These are phyloP conservation scores for Drosophila demipolita DNA, from an alignment of 2,888 invertebrate species.

Conservation along the genomic window DNA sequence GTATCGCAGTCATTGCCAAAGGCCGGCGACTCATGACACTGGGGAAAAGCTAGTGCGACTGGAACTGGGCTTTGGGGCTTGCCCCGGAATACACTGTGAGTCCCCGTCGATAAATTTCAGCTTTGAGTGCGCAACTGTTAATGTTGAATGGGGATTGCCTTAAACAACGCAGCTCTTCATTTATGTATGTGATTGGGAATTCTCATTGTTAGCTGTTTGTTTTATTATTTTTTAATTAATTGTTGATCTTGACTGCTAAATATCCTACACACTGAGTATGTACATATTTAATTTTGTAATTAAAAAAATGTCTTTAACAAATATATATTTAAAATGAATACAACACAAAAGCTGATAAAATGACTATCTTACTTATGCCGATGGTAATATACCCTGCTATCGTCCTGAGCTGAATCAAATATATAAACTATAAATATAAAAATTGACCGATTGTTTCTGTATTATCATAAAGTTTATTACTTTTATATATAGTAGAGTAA, in stretches of 20 bases:
- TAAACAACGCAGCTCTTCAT: not conserved
- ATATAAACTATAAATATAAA: too few relatives aligned
- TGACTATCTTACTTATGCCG: too few relatives aligned
- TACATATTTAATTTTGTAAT: not conserved
- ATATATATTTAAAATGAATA: not conserved
- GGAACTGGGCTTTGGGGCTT: slow-evolving; percentile 27
- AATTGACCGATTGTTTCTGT: too few relatives aligned
- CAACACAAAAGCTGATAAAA: too few relatives aligned
- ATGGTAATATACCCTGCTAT: too few relatives aligned
- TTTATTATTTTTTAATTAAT: not conserved
- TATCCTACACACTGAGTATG: not conserved
- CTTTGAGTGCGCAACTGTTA: not conserved
- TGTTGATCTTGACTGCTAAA: not conserved
- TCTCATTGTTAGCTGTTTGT: not conserved
- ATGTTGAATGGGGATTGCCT: not conserved
- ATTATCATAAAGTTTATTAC: too few relatives aligned
- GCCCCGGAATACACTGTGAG: slow-evolving; percentile 19
- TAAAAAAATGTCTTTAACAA: not conserved
- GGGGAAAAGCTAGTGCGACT: not conserved
- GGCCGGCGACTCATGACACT: slow-evolving; percentile 3
- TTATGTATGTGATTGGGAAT: not conserved
- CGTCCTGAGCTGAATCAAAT: too few relatives aligned
- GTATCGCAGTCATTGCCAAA: slow-evolving; percentile 13
- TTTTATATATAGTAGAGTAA: too few relatives aligned
- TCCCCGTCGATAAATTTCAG: not conserved